These are phyloP conservation scores for Orientallactaga sibirica DNA, from an alignment of 2,797 vertebrate species.

Conservation along the genomic window DNA sequence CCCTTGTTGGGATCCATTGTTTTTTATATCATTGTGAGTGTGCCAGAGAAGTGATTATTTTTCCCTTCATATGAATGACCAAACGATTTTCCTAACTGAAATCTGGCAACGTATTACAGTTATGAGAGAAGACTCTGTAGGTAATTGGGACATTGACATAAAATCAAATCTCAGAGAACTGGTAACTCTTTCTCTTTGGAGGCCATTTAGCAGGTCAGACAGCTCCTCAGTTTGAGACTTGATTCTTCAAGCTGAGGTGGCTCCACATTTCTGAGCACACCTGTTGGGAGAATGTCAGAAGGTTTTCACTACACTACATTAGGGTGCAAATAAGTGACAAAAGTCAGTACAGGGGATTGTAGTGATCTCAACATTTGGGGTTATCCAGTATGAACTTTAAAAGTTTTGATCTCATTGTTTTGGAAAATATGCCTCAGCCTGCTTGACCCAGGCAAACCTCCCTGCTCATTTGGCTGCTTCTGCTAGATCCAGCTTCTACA, in stretches of 20 bases:
- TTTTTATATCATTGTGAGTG: slow-evolving; percentile 60
- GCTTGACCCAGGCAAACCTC: slow-evolving; percentile 24
- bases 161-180: slow-evolving; percentile 59
- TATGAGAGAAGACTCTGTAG: slow-evolving; percentile 47
- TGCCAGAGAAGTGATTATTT: slow-evolving; percentile 30
- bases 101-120: slow-evolving; percentile 63
- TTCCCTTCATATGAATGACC: slow-evolving; percentile 69
- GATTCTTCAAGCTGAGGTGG: not conserved
- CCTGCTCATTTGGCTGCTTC: not conserved
- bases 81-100: slow-evolving; percentile 67
- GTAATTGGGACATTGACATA: slow-evolving; percentile 50
- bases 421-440: not conserved
- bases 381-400: slow-evolving; percentile 17
- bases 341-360: not conserved
- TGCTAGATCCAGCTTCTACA: not conserved
- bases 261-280: not conserved
- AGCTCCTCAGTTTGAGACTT: slow-evolving; percentile 44
- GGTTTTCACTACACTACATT: not conserved
- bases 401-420: slow-evolving; percentile 56
- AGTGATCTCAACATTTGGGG: not conserved
- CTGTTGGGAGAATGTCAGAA: not conserved
- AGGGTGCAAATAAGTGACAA: slow-evolving; percentile 35
- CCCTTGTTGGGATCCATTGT: slow-evolving; percentile 6
- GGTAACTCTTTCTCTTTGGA: slow-evolving; percentile 15
- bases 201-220: not conserved